These are phyloP conservation scores for Tipula confusa DNA, from an alignment of 2,888 invertebrate genomes.

Conservation along the genomic window DNA sequence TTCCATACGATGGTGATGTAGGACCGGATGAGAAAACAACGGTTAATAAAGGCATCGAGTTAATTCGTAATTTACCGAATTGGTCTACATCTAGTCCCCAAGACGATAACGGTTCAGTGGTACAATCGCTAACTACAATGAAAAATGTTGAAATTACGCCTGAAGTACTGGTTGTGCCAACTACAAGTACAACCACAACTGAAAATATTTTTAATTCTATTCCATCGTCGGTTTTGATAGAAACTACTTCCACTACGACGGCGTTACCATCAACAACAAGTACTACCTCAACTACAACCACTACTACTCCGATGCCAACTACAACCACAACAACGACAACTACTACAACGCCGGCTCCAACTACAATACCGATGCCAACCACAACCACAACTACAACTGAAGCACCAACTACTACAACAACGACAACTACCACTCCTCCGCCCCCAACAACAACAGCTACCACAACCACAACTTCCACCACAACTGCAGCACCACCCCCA, in stretches of 20 bases:
- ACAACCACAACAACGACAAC: conserved; percentile 30
- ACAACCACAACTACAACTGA: conserved; percentile 28
- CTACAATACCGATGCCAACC: conserved; percentile 33
- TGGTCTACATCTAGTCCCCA: conserved; percentile 35
- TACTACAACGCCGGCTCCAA: conserved; percentile 27
- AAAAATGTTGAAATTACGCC: conserved; percentile 35
- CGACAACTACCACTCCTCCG: conserved; percentile 28
- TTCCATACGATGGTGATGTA: conserved; percentile 34
- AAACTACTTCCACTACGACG: conserved; percentile 35
- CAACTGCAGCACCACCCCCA: conserved; percentile 35
- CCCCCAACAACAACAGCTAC: conserved; percentile 37
- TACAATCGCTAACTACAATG: conserved; percentile 42
- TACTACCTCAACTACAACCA: conserved; percentile 44
- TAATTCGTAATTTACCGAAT: conserved; percentile 37
- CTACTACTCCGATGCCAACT: conserved; percentile 13
- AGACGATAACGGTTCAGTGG: conserved; percentile 46
- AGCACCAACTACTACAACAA: not conserved
- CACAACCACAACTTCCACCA: conserved; percentile 31
- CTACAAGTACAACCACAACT: conserved; percentile 35
- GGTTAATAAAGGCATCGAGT: conserved; percentile 38
- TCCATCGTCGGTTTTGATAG: conserved; percentile 33
- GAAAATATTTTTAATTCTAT: conserved; percentile 35
- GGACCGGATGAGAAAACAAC: conserved; percentile 37
- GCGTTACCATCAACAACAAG: conserved; percentile 36
- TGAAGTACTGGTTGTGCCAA: not conserved